Evolutionary conservation across 1,140 invertebrate genomes (phyloP), one percentile per base, ranked within the genome.

Genomic region (Brachionus rotundiformis): DNA sequence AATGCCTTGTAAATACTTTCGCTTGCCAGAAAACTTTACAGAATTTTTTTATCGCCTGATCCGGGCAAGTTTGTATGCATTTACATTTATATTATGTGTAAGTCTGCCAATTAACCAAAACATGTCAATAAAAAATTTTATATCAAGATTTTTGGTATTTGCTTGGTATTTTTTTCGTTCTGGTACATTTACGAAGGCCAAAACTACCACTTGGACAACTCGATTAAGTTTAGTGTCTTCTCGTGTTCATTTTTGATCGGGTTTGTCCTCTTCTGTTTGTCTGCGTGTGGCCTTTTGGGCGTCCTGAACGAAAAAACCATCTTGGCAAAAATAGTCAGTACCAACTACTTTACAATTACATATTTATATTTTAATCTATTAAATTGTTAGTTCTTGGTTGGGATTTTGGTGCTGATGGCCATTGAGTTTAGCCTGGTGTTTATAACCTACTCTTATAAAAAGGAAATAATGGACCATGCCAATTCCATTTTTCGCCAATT

Each of bases 141-240:
- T 44, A 6, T n/a, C 2, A 13, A 76, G 73, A 76, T 76, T 1
- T 76, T 76, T 54, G 73, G 73, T 19, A 39, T 76, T 8, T 47
- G 33, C 29, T 41, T 76, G 23, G 47, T 76, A 19, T 47, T 76
- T 31, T 76, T 76, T 16, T 76, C 73, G 31, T 76, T 76, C 31
- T 76, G 73, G 73, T 76, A 76, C 39, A 44, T 76, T 44, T 76
- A 76, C 73, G 73, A 76, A 44, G 73, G 73, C 5, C 19, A 44
- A 54, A 76, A 76, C 16, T 76, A 76, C 31, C 73, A 76, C 16
- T 47, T 76, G 73, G 73, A 76, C 31, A 76, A 76, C 25, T 76
- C 73, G 6, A 31, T 76, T 19, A 76, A 76, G 19, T 76, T 47
- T 7, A 76, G 41, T 31, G 73, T 76, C 19, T 76, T 76, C 73